These are phyloP conservation scores for Gastrophysa polygoni DNA, from an alignment of 2,888 invertebrate species.

Conservation along the genomic window DNA sequence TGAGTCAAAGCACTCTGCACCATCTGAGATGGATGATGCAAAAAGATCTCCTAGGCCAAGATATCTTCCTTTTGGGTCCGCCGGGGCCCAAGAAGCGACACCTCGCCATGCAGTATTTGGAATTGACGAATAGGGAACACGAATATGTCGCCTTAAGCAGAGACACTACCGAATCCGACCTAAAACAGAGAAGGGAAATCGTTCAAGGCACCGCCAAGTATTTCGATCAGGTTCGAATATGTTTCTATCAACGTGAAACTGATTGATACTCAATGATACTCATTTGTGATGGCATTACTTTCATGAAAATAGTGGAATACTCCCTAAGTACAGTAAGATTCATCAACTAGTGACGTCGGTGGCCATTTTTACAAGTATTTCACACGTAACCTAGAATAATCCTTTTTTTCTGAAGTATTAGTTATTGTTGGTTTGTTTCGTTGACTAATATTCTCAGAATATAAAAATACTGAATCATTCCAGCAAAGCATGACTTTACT, in stretches of 20 bases:
- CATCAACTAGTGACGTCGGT: neutral
- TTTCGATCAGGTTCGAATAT: conserved; percentile 79
- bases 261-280: neutral
- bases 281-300: too few species aligned
- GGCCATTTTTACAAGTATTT: neutral
- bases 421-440: too few species aligned
- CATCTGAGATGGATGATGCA: conserved; percentile 96
- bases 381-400: neutral
- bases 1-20: conserved; percentile 75
- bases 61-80: conserved; percentile 91
- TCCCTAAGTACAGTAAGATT: too few species aligned
- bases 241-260: too few species aligned
- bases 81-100: conserved; percentile 85
- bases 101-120: conserved; percentile 86
- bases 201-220: conserved; percentile 85
- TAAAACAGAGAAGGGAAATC: conserved; percentile 95
- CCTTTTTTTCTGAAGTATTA: too few species aligned
- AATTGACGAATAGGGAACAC: conserved; percentile 85
- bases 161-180: conserved; percentile 96
- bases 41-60: conserved; percentile 91
- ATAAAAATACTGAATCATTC: too few species aligned
- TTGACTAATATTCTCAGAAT: too few species aligned
- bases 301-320: too few species aligned
- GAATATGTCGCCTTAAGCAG: conserved; percentile 94
- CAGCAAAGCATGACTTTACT: too few species aligned